Conservation (phyloP, 1,140 invertebrate species). For the Zaprionus gabonicus region DNA sequence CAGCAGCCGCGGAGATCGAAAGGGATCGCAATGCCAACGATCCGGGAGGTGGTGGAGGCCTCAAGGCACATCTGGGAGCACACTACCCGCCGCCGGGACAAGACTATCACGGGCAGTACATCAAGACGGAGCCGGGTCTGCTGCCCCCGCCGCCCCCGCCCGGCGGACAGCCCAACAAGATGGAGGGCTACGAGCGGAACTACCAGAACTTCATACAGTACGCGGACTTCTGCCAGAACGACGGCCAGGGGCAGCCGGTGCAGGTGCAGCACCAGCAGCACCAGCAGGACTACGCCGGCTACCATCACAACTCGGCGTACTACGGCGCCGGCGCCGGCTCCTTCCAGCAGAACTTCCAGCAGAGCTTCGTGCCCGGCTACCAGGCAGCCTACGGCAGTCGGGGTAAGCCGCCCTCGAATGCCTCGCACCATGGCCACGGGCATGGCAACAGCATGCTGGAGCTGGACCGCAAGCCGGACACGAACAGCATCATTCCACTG, state of each 20-base stretch:
- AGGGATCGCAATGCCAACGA: conserved; percentile 80
- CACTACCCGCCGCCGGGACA: conserved; percentile 71
- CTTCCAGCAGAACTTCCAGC: conserved; percentile 83
- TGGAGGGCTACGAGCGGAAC: conserved; percentile 84
- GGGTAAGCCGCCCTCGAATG: conserved; percentile 50
- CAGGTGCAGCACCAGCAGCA: conserved; percentile 58
- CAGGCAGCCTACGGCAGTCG: conserved; percentile 68
- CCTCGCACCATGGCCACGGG: conserved; percentile 52
- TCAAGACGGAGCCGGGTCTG: conserved; percentile 80
- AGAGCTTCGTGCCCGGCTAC: conserved; percentile 80
- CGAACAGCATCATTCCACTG: conserved; percentile 80
- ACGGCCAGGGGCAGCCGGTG: conserved; percentile 70
- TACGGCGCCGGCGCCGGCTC: conserved; percentile 67
- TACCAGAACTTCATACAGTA: conserved; percentile 85
- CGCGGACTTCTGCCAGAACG: conserved; percentile 83
- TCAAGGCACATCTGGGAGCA: conserved; percentile 59
- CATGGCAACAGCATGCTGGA: conserved; percentile 73
- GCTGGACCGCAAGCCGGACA: conserved; percentile 77
- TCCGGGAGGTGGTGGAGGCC: conserved; percentile 66
- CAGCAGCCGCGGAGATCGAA: conserved; percentile 68
- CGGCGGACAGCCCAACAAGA: conserved; percentile 75
- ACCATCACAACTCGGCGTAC: conserved; percentile 77
- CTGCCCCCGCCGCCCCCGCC: conserved; percentile 54
- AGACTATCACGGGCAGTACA: conserved; percentile 78
- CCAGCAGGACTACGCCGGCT: conserved; percentile 77